Conservation (phyloP, 2,888 invertebrate genomes). For the Drosophila lacicola region DNA sequence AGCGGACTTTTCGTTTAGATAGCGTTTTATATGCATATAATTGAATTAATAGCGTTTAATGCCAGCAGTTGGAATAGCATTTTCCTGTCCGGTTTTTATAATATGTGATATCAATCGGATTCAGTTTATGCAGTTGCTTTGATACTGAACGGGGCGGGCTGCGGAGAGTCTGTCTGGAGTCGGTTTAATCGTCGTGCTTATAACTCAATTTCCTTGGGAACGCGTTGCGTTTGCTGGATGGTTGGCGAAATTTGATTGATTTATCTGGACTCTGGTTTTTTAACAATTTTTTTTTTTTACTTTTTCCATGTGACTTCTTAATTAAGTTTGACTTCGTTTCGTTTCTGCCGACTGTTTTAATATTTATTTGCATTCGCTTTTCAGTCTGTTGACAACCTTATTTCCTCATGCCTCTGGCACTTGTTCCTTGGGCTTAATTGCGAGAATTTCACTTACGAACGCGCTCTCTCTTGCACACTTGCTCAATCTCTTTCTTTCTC, state of each 20-base stretch:
- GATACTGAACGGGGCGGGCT: neutral
- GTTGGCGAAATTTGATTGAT: conserved; percentile 45
- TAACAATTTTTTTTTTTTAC: too few species aligned
- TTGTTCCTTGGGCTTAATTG: conserved; percentile 41
- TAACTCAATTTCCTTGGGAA: conserved; percentile 49
- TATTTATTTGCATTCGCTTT: conserved; percentile 53
- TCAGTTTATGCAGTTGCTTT: conserved; percentile 20
- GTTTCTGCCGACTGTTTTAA: conserved; percentile 46
- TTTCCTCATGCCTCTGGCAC: conserved; percentile 13
- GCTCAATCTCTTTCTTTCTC: neutral
- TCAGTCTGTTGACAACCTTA: conserved; percentile 27
- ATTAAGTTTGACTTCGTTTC: conserved; percentile 50
- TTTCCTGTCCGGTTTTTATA: neutral
- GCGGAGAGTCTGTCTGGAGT: neutral
- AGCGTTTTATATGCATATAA: neutral
- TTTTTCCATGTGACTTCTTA: conserved; percentile 34
- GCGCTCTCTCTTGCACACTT: neutral
- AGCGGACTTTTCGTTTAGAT: neutral
- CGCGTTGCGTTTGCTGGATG: conserved; percentile 27
- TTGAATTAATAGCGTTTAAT: conserved; percentile 11
- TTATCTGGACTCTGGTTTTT: conserved; percentile 25
- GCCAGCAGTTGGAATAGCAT: neutral
- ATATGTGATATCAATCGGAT: conserved; percentile 3
- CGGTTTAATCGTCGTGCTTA: conserved; percentile 32
- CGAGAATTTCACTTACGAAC: conserved; percentile 11